Evolutionary conservation across 2,888 invertebrate species (phyloP), one percentile per base, ranked within the genome.

Genomic region (Dryococelus australis): DNA sequence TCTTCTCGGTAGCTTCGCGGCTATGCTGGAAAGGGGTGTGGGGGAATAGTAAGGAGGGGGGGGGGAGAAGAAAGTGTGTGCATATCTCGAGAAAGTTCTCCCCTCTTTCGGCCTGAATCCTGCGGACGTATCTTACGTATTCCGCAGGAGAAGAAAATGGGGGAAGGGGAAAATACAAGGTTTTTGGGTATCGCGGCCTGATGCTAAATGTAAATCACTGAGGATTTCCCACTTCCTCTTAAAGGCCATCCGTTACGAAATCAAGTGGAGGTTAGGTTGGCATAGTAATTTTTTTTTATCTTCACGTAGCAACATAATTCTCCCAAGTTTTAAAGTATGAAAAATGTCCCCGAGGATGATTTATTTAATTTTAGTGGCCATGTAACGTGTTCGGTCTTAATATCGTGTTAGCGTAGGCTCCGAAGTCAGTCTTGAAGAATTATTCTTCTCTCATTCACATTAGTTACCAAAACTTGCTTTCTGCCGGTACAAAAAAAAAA

Each of bases 51-150:
- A 65, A 65, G n/a, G 65, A 47, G 65, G 65, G 65, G n/a, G 24
- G 65, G 65, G 65, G 65, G 20, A 6, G n/a, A 65, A 65, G 65
- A 20, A 65, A 65, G 10, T 65, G 65, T 65, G 65, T 65, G 65
- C 65, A 65, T 65, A 65, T 65, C 65, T 65, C n/a, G 24, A 65
- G 65, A 65, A 65, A 65, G 65, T 65, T 65, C 65, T 65, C 65
- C 65, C 65, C 65, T n/a, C 51, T n/a, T 65, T 65, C 24, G 24
- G 65, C n/a, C 65, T 16, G 65, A 24, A 65, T 16, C 65, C 65
- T 1, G 1, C 8, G 24, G 10, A 10, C 24, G 10, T 16, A 16
- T 20, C 16, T 65, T 16, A 65, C 65, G 65, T 65, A 65, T 65
- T 65, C n/a, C 65, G 8, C 65, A 9, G n/a, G 24, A 65, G 65